Evolutionary conservation across 2,797 vertebrate species (phyloP).

Genomic region (Mallotus villosus): DNA sequence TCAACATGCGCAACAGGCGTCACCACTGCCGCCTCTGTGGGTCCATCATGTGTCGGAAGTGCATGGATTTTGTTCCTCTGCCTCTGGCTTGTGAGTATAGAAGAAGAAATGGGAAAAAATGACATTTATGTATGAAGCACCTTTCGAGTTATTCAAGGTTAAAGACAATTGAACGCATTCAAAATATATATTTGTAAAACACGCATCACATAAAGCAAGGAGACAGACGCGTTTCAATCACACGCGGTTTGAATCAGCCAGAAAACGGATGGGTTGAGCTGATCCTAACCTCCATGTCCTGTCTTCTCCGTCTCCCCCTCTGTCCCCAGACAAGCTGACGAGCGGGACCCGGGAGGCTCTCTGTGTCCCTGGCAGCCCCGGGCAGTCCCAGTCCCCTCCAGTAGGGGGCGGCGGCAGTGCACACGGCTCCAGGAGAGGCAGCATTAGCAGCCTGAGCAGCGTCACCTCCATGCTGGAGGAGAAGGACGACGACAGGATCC

Average conservation of each 20-base stretch:
- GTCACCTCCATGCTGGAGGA: constrained; percentile 94
- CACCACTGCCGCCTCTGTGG: constrained; percentile 98
- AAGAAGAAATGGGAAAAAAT: not conserved
- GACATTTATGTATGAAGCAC: not conserved
- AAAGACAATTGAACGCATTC: not conserved
- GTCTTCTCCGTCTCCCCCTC: not conserved
- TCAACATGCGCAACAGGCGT: constrained; percentile 91
- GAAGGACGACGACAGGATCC: constrained; percentile 92
- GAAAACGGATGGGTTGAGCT: not conserved
- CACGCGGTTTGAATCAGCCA: not conserved
- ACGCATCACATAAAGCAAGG: too few species aligned
- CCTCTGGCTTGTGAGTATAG: constrained; percentile 85
- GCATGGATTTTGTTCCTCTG: constrained; percentile 89
- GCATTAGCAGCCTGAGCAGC: constrained; percentile 91
- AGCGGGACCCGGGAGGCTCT: constrained; percentile 86
- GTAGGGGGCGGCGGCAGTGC: constrained; percentile 52
- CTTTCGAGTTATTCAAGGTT: not conserved
- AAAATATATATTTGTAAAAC: too few species aligned
- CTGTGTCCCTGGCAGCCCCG: constrained; percentile 79
- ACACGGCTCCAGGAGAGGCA: constrained; percentile 87
- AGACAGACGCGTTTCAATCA: not conserved
- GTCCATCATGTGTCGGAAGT: constrained; percentile 96
- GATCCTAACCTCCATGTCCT: not conserved
- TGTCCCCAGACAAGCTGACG: constrained; percentile 85
- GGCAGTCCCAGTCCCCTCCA: constrained; percentile 73